Percentiles rank a stretch among this genome's conserved stretches.
Evolutionary conservation across 1,140 invertebrate genomes (phyloP).

Genomic region (Nasonia vitripennis): DNA sequence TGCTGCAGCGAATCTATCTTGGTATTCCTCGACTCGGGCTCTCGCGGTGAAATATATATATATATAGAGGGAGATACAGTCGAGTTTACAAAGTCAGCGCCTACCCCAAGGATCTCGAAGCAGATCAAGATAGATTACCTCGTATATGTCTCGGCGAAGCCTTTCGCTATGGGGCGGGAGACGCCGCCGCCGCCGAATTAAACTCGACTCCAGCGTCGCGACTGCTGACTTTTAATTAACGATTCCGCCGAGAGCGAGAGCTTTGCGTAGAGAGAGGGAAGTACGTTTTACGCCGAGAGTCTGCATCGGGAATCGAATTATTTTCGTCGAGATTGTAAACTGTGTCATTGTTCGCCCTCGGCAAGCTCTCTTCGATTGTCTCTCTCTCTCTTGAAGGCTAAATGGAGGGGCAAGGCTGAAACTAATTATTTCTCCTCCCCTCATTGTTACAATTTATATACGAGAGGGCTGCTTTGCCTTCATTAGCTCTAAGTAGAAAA

Average conservation of each 20-base stretch:
- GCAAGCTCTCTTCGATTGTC: not conserved
- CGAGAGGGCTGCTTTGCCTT: not conserved
- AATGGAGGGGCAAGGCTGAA: not conserved
- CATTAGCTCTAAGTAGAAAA: no score
- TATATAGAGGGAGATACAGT: constrained; percentile 25
- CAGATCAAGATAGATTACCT: constrained; percentile 52
- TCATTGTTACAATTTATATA: not conserved
- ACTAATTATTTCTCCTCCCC: constrained; percentile 4
- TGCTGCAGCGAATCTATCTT: constrained; percentile 32
- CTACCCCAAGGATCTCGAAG: constrained; percentile 29
- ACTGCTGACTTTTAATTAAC: constrained; percentile 42
- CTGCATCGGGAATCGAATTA: constrained; percentile 24
- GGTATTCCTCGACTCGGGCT: constrained; percentile 32
- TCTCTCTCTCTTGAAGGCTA: not conserved
- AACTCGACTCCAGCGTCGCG: not conserved
- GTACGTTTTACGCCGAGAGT: not conserved
- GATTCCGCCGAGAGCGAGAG: not conserved
- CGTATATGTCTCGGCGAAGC: constrained; percentile 26
- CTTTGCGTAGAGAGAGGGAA: not conserved
- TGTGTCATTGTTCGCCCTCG: not conserved
- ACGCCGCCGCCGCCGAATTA: not conserved
- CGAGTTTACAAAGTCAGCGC: constrained; percentile 50
- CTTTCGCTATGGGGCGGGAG: not conserved
- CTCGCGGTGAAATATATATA: constrained; percentile 39
- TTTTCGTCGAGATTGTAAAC: constrained; percentile 21